Percentiles rank a stretch among this genome's conserved stretches.
Conservation (phyloP, 2,888 invertebrate genomes). For the Chromoteleia sp. region DNA sequence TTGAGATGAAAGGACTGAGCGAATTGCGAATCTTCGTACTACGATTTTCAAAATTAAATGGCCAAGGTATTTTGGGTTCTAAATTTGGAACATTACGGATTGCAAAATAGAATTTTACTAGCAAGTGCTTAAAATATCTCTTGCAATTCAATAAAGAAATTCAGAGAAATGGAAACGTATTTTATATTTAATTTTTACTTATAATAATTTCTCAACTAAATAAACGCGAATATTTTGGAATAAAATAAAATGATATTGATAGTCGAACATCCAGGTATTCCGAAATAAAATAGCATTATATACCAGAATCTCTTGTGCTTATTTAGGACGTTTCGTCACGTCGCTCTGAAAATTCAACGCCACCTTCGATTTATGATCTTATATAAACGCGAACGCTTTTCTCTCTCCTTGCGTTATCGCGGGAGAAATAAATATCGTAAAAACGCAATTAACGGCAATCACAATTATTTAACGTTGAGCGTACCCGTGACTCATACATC, state of each 20-base stretch:
- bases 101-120: no score
- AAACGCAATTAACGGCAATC: slow-evolving; percentile 67
- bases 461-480: slow-evolving; percentile 61
- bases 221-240: no score
- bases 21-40: slow-evolving; percentile 22
- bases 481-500: slow-evolving; percentile 60
- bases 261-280: no score
- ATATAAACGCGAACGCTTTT: slow-evolving; percentile 13
- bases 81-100: not conserved
- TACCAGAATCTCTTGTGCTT: not conserved
- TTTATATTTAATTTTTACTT: no score
- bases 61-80: not conserved
- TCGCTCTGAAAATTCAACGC: slow-evolving; percentile 18
- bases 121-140: no score
- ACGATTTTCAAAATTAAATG: slow-evolving; percentile 22
- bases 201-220: no score
- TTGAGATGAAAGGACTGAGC: slow-evolving; percentile 59
- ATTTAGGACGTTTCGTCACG: not conserved
- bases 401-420: slow-evolving; percentile 23
- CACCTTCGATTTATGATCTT: slow-evolving; percentile 20
- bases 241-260: no score
- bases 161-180: no score
- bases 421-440: slow-evolving; percentile 63
- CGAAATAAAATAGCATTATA: not conserved
- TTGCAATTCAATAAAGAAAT: no score